phyloP scores from a whole-genome alignment of 1,140 invertebrate species.

The Ruditapes philippinarum region DNA sequence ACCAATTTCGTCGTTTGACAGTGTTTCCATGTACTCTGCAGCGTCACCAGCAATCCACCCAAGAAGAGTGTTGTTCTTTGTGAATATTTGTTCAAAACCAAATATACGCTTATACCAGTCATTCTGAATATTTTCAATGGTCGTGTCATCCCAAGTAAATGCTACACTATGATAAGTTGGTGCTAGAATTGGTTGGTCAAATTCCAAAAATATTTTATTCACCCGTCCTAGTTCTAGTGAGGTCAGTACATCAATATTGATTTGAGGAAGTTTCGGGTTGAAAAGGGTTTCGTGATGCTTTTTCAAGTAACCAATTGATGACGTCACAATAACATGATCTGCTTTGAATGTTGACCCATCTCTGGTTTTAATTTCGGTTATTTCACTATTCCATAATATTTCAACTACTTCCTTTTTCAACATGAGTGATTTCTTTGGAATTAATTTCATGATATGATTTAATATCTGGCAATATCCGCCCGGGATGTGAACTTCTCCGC shows the following conservation, averaged over 20 bases:
- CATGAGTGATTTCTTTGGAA: neutral
- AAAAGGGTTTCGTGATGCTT: conserved; percentile 37
- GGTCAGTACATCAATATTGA: neutral
- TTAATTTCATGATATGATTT: conserved; percentile 1
- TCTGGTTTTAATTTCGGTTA: neutral
- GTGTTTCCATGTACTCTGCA: conserved; percentile 52
- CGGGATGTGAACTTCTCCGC: conserved; percentile 45
- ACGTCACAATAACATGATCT: conserved; percentile 42
- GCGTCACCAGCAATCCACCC: conserved; percentile 34
- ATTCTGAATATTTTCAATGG: neutral
- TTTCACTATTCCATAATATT: neutral
- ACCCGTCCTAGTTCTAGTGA: conserved; percentile 32
- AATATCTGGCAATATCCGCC: conserved; percentile 21
- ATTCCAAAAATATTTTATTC: conserved; percentile 51
- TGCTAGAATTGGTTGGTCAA: conserved; percentile 3
- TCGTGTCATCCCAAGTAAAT: conserved; percentile 40
- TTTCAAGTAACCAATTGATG: conserved; percentile 48
- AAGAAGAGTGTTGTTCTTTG: conserved; percentile 22
- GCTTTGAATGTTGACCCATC: neutral
- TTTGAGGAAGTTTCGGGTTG: neutral
- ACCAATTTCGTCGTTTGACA: conserved; percentile 27
- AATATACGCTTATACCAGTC: conserved; percentile 49
- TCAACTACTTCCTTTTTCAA: conserved; percentile 2
- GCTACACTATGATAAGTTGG: conserved; percentile 17
- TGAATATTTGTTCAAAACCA: conserved; percentile 43